Evolutionary conservation across 2,113 vertebrate species (phyloP).

Genomic region (Ivindomyrus marchei): DNA sequence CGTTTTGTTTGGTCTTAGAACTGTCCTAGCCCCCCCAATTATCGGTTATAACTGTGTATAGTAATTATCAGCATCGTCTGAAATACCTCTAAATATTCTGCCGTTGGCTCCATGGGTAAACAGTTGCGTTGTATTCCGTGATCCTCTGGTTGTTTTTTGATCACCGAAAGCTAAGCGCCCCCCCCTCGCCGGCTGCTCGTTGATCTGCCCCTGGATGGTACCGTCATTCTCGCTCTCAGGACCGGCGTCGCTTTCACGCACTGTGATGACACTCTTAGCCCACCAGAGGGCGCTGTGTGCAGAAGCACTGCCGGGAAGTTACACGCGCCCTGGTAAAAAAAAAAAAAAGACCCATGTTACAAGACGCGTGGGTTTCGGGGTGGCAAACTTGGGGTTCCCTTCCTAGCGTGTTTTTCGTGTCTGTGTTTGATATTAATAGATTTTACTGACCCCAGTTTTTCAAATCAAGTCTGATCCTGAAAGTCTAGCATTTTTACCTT

Average conservation of each 20-base stretch:
- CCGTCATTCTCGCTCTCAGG: neutral
- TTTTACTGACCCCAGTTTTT: neutral
- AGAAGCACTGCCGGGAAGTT: neutral
- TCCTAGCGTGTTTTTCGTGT: neutral
- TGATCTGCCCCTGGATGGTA: neutral
- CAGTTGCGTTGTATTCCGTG: neutral
- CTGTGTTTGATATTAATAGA: neutral
- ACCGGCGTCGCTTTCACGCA: neutral
- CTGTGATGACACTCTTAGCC: neutral
- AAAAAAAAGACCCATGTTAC: neutral
- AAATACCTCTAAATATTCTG: neutral
- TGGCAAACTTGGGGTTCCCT: neutral
- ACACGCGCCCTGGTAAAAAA: neutral
- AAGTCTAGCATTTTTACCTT: neutral
- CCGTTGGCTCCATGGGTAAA: neutral
- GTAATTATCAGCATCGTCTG: neutral
- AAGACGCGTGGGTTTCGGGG: neutral
- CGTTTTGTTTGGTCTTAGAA: slow-evolving; percentile 15
- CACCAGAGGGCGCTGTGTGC: neutral
- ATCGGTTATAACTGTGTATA: neutral
- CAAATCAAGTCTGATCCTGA: neutral
- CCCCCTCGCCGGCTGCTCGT: neutral
- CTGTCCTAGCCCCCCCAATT: neutral
- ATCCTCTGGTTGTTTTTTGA: neutral
- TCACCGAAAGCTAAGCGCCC: neutral